Base-by-base conservation (phyloP, 2,797 vertebrate species). In the Smutsia gigantea region DNA sequence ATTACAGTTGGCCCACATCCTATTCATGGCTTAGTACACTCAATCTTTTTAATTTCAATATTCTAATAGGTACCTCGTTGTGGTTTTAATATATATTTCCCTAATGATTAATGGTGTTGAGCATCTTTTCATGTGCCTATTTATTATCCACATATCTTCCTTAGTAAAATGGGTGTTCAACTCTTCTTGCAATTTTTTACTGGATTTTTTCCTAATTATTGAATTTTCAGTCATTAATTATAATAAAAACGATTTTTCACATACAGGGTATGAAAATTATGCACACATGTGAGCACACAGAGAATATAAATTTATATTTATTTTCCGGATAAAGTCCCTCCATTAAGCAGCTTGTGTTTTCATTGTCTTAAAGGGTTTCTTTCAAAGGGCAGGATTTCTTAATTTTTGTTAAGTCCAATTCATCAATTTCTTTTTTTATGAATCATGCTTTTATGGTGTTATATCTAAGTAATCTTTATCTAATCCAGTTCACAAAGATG, bases 241-340 rank as follows among this genome's bases (percentile, higher is more conserved):
- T 39, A 83, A 59, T 29, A 11, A 59, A 77, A 92, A 21, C 87
- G 87, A 69, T 77, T 87, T 71, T 77, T 87, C 37, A 34, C 61
- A 82, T 18, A 71, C 17, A 21, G 11, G 10, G 4, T n/a, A 82
- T 90, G 7, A 5, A 86, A 71, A 93, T 63, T 49, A 78, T 18
- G n/a, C 34, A 92, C 29, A 59, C 15, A 59, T 63, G 61, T 12
- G 15, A 12, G 27, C 29, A 57, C 7, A 86, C 17, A 87, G 11
- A 86, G 55, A 57, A 75, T 75, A 42, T n/a, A 77, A 68, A 86
- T 93, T 68, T 77, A 79, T 88, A 37, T 37, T 78, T 90, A 91
- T 37, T 51, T 91, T 61, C 66, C 39, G 23, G n/a, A 55, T 37
- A 83, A 49, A 89, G 27, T 21, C 14, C 49, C 39, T 31, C 21